Evolutionary conservation across 2,888 invertebrate genomes (phyloP).

Genomic region (Malthinus flaveolus): DNA sequence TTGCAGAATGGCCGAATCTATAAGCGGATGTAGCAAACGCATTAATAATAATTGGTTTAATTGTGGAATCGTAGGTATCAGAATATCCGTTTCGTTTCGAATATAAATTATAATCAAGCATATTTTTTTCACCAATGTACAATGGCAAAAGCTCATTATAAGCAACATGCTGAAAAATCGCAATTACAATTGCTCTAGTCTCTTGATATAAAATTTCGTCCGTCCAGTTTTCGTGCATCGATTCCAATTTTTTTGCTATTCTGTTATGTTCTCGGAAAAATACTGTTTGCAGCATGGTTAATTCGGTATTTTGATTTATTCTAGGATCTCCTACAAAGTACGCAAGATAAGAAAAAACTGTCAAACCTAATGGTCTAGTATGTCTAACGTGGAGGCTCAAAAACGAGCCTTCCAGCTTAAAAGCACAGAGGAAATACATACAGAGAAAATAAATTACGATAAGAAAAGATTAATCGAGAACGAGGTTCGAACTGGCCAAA

Average conservation of each 20-base stretch:
- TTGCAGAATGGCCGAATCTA: slow-evolving; percentile 28
- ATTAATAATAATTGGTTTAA: slow-evolving; percentile 18
- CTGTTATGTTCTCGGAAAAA: slow-evolving; percentile 77
- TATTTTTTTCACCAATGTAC: slow-evolving; percentile 61
- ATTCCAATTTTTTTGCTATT: slow-evolving; percentile 60
- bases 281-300: slow-evolving; percentile 68
- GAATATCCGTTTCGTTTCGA: slow-evolving; percentile 55
- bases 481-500: no score
- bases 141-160: slow-evolving; percentile 77
- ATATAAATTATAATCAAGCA: slow-evolving; percentile 61
- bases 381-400: no score
- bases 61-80: slow-evolving; percentile 14
- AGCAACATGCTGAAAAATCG: slow-evolving; percentile 66
- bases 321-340: slow-evolving; percentile 64
- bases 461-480: no score
- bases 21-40: slow-evolving; percentile 24
- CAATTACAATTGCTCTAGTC: slow-evolving; percentile 67
- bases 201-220: slow-evolving; percentile 72
- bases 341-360: no score
- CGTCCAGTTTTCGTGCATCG: slow-evolving; percentile 68
- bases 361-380: no score
- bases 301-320: slow-evolving; percentile 70
- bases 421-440: no score
- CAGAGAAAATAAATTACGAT: no score
- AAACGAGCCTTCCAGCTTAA: no score